Evolutionary conservation across 2,888 invertebrate genomes (phyloP), one percentile per base, ranked within the genome.

Genomic region (Aporophyla lueneburgensis): DNA sequence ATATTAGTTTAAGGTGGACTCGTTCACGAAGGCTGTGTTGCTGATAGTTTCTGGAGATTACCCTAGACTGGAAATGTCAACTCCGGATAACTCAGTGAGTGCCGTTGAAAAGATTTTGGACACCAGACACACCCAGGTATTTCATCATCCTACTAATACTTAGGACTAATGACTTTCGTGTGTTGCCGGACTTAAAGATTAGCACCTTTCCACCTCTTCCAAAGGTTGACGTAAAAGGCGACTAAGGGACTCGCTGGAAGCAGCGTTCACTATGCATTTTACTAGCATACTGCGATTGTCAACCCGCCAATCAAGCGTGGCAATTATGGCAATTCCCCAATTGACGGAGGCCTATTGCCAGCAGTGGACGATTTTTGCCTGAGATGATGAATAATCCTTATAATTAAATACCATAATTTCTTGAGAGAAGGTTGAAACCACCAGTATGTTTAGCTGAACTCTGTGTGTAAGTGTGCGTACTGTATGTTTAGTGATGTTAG

Each of bases 1-100:
- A 66, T 72, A 40, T 72, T 79, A 96, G 96, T 90, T 95, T 87
- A 75, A 91, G 83, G 91, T 93, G 1, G 92, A 94, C 61, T 77
- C 89, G 0, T 93, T 93, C 21, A 95, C 95, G 6, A 93, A 90
- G 10, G 91, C 92, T 14, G 24, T 93, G 0, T 75, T 94, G 58
- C 33, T 95, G 4, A 91, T 90, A 0, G 88, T 93, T 4, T 92
- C 94, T 0, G 95, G 95, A 16, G 82, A 87, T 3, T 80, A 82
- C 40, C 90, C 93, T 0, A 71, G 53, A 0, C 46, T 95, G 0
- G 87, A 88, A 68, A 81, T 95, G 5, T 76, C 76, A 19, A 87
- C 92, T n/a, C 71, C 78, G 0, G 62, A 81, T n/a, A 87, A 85
- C 0, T 84, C 88, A n/a, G 85, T 67, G 7, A 76, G 86, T 9